phyloP scores from a whole-genome alignment of 2,113 vertebrate genomes.

The Galbula dea region DNA sequence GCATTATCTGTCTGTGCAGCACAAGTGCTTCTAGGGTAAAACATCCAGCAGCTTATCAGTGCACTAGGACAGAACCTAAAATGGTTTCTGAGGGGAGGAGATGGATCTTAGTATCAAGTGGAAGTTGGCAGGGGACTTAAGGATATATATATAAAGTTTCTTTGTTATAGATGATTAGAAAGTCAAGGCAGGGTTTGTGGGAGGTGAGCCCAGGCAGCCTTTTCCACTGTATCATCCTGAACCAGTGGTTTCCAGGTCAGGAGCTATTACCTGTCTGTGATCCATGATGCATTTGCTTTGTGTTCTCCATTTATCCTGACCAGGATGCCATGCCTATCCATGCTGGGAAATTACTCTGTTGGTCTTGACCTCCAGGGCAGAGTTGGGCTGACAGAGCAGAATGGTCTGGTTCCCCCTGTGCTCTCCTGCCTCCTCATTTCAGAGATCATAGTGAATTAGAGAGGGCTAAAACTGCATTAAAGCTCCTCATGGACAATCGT shows the following conservation, averaged over 20 bases:
- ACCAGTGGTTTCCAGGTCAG: background rate
- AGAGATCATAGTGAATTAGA: background rate
- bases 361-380: background rate
- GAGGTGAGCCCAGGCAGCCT: background rate
- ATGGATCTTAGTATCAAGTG: background rate
- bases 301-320: background rate
- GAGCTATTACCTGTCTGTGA: background rate
- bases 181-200: background rate
- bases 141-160: background rate
- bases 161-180: background rate
- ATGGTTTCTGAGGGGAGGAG: background rate
- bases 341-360: background rate
- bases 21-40: background rate
- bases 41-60: background rate
- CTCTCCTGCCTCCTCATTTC: background rate
- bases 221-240: background rate
- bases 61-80: background rate
- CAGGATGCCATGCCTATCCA: accelerated
- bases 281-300: background rate
- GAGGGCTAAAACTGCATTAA: background rate
- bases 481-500: background rate
- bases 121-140: background rate
- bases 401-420: background rate
- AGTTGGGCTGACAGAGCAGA: background rate
- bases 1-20: background rate